A percentile compares a stretch with the other conserved stretches of the same genome.
Conservation (phyloP, 2,113 vertebrate genomes). For the Delphinus delphis region DNA sequence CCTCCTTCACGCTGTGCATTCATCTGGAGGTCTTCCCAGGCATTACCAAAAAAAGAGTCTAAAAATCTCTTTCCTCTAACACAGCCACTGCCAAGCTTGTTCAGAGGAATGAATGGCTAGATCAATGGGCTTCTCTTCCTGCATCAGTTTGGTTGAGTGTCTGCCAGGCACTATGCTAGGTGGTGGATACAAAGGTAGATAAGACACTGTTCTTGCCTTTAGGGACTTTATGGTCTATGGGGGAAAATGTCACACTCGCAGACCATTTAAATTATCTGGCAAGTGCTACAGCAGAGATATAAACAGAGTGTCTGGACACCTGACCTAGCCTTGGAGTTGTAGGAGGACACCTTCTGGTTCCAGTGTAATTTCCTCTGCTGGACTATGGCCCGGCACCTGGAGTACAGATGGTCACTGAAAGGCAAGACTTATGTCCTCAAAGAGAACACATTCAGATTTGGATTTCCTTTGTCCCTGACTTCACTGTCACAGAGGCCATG, state of each 20-base stretch:
- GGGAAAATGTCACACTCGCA: background rate
- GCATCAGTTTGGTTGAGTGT: background rate
- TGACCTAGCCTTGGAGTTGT: background rate
- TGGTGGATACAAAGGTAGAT: background rate
- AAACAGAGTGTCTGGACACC: background rate
- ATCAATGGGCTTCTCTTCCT: background rate
- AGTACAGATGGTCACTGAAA: background rate
- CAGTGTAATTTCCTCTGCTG: background rate
- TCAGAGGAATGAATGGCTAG: background rate
- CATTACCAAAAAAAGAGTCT: background rate
- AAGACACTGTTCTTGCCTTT: background rate
- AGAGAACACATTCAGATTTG: background rate
- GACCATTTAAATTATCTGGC: background rate
- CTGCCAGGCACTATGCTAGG: background rate
- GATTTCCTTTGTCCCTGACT: background rate
- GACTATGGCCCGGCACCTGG: background rate
- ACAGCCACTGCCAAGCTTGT: background rate
- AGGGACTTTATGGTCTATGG: background rate
- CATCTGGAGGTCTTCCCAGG: constrained; percentile 30
- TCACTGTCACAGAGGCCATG: background rate
- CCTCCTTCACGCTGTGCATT: background rate
- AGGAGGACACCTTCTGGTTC: background rate
- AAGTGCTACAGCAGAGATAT: background rate
- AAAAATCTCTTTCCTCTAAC: background rate
- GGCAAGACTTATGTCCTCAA: background rate